These are phyloP conservation scores for Acanthaster planci DNA, from an alignment of 35 echinoderm and acorn worm species.

Conservation along the genomic window DNA sequence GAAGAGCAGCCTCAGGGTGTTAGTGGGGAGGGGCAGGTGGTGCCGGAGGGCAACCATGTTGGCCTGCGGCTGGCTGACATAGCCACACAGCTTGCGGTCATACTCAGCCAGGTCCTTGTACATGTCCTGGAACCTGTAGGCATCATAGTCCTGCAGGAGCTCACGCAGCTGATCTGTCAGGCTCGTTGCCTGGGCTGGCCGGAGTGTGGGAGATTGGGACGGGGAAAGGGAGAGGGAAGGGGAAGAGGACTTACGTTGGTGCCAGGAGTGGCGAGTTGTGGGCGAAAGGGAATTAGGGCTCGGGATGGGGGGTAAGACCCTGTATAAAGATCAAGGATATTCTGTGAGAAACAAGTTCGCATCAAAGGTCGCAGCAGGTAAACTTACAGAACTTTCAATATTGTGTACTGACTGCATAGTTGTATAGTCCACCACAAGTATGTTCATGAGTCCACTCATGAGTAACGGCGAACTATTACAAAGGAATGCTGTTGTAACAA, in stretches of 20 bases:
- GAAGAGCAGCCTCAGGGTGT: conserved; percentile 74
- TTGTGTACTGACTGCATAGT: too few species aligned
- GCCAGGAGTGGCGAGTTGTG: background rate
- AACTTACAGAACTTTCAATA: too few species aligned
- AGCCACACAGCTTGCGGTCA: conserved; percentile 81
- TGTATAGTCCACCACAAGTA: too few species aligned
- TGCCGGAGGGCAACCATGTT: conserved; percentile 83
- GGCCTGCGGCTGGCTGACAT: conserved; percentile 73
- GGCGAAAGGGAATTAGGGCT: background rate
- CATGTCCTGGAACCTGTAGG: conserved; percentile 88
- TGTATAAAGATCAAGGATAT: background rate
- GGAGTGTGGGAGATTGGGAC: background rate
- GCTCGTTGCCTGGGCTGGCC: conserved; percentile 8
- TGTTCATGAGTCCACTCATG: too few species aligned
- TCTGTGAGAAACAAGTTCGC: too few species aligned
- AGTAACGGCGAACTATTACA: too few species aligned
- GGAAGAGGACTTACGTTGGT: background rate
- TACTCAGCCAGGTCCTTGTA: conserved; percentile 89
- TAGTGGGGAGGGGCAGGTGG: conserved; percentile 65
- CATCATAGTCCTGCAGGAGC: conserved; percentile 66
- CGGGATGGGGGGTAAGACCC: conserved; percentile 43
- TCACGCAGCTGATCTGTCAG: conserved; percentile 69
- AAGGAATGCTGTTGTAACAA: too few species aligned
- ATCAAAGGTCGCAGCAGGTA: too few species aligned
- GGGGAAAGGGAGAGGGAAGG: background rate